Evolutionary conservation across 2,797 vertebrate species (phyloP).

Genomic region (Melopsittacus undulatus): DNA sequence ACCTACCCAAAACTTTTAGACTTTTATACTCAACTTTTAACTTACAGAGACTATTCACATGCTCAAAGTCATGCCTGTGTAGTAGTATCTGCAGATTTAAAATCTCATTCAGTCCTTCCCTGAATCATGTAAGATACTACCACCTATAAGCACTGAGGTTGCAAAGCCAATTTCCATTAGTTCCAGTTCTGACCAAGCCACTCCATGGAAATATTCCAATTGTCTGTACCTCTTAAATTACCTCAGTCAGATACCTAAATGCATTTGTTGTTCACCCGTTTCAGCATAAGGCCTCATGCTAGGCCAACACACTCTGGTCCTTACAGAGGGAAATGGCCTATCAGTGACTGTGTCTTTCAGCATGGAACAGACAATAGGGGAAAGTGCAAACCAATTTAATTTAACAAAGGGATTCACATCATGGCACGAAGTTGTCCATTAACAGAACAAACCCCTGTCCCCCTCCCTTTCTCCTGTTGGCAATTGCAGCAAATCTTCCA

Average conservation of each 20-base stretch:
- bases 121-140: not conserved
- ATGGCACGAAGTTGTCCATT: conserved; percentile 87
- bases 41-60: not conserved
- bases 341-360: conserved; percentile 30
- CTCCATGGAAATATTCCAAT: not conserved
- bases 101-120: not conserved
- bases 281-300: conserved; percentile 21
- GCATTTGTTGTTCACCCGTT: not conserved
- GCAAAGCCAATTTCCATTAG: conserved; percentile 26
- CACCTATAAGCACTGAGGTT: not conserved
- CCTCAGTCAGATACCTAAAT: not conserved
- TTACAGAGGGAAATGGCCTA: not conserved
- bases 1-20: not conserved
- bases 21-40: not conserved
- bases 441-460: conserved; percentile 74
- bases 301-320: not conserved
- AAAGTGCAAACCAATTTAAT: conserved; percentile 68
- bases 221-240: not conserved
- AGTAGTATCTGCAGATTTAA: not conserved
- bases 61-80: not conserved
- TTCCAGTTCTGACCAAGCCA: not conserved
- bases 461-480: conserved; percentile 80
- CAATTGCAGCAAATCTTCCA: conserved; percentile 88
- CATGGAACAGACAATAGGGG: conserved; percentile 43
- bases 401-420: conserved; percentile 73